Conservation (phyloP, 2,113 vertebrate genomes). For the Cinclus mexicanus region DNA sequence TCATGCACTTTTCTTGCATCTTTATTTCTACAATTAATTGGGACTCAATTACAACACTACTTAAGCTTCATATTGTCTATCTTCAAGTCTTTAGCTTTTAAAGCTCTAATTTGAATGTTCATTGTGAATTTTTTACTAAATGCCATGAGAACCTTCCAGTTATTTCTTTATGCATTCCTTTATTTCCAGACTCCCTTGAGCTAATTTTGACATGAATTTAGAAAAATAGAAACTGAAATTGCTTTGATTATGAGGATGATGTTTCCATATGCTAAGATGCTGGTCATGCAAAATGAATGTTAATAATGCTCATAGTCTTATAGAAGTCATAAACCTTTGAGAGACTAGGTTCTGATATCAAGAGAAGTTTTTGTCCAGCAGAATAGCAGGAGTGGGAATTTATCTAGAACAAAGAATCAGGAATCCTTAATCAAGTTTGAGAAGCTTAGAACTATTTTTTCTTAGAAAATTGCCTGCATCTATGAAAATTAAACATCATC, state of each 20-base stretch:
- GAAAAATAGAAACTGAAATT: neutral
- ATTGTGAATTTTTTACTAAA: neutral
- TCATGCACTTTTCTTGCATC: neutral
- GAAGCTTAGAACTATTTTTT: neutral
- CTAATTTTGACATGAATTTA: fast-evolving
- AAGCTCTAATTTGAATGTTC: neutral
- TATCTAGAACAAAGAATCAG: neutral
- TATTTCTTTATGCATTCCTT: neutral
- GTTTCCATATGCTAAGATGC: neutral
- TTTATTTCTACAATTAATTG: neutral
- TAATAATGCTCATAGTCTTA: neutral
- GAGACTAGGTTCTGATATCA: neutral
- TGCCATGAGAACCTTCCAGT: neutral
- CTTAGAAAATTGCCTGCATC: neutral
- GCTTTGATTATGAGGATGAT: neutral
- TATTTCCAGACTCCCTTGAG: neutral
- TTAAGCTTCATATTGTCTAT: neutral
- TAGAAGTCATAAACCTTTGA: neutral
- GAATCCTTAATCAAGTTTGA: neutral
- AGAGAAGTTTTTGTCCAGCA: neutral
- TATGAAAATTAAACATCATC: neutral
- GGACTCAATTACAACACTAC: neutral
- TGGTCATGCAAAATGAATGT: neutral
- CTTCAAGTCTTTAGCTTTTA: neutral
- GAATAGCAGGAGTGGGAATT: neutral